A percentile compares a stretch with the other conserved stretches of the same genome.
phyloP scores from a whole-genome alignment of 2,797 vertebrate genomes.

The Channa striata region DNA sequence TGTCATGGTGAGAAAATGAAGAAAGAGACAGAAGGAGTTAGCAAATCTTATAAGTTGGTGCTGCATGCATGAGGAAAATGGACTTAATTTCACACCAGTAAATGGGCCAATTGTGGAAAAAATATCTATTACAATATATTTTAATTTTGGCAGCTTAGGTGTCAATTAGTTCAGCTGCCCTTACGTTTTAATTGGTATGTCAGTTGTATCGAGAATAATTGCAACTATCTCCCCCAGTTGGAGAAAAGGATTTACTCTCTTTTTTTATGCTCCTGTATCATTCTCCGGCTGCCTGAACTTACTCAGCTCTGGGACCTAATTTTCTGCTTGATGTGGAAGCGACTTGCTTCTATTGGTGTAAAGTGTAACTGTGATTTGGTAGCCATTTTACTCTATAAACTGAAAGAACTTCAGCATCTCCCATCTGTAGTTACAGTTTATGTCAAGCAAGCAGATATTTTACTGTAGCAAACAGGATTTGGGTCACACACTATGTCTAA shows the following conservation, averaged over 20 bases:
- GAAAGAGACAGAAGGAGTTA: background rate
- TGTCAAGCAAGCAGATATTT: conserved; percentile 3
- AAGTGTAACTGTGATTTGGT: background rate
- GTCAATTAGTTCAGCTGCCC: conserved; percentile 13
- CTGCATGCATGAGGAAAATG: background rate
- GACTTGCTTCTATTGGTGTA: background rate
- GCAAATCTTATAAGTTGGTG: background rate
- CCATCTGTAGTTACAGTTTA: background rate
- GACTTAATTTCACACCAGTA: conserved; percentile 7
- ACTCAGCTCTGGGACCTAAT: background rate
- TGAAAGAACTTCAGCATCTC: background rate
- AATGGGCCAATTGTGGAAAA: background rate
- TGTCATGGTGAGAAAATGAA: background rate
- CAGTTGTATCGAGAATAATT: background rate
- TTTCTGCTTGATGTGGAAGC: background rate
- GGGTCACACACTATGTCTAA: background rate
- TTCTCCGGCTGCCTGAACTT: background rate
- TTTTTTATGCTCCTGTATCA: background rate
- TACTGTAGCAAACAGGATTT: background rate
- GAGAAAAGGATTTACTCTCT: background rate
- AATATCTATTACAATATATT: conserved; percentile 14
- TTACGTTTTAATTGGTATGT: conserved; percentile 12
- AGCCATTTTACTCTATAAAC: background rate
- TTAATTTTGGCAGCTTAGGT: conserved; percentile 20
- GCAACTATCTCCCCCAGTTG: background rate